Evolutionary conservation across 2,113 vertebrate species (phyloP), one percentile per base, ranked within the genome.

Genomic region (Plecotus auritus): DNA sequence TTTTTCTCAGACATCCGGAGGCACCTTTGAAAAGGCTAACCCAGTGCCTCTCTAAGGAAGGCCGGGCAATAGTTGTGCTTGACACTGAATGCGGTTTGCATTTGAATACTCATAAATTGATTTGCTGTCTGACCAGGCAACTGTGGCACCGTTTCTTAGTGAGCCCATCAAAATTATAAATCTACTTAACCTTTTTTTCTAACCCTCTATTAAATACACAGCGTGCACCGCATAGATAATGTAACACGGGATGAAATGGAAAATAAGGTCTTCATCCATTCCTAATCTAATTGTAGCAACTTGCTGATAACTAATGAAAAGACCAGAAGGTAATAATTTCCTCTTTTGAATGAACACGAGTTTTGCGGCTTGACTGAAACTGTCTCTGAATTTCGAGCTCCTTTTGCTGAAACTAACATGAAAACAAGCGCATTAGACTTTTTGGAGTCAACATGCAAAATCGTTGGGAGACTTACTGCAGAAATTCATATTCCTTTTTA

Each of bases 271-370:
- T 88, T 97, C 82, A 94, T 93, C 96, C 96, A 95, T 97, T 70
- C 85, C 91, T 97, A 97, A 97, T 89, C 93, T 96, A 96, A 94
- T 94, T 89, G 82, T 81, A 95, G 72, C 42, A 94, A 94, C 90
- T 94, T 97, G 85, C 94, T 97, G 96, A 94, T 93, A 97, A 95
- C 83, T 97, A 97, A 97, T 97, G 93, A 97, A 97, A 97, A 93
- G 81, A 96, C 95, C 81, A 97, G 95, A 95, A 97, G 66, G 85
- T 74, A 97, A 95, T 96, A 93, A 82, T 86, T 88, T 92, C 92
- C 61, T 95, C 82, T 95, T 98, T 95, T 35, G 78, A 96, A 92
- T 86, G 85, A 93, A 97, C 88, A 96, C 81, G 85, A 91, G 3
- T 84, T 95, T 94, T 96, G 89, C 96, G 96, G 89, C 84, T 80